Base-by-base conservation (phyloP, 2,113 vertebrate genomes). In the Anser brachyrhynchus region DNA sequence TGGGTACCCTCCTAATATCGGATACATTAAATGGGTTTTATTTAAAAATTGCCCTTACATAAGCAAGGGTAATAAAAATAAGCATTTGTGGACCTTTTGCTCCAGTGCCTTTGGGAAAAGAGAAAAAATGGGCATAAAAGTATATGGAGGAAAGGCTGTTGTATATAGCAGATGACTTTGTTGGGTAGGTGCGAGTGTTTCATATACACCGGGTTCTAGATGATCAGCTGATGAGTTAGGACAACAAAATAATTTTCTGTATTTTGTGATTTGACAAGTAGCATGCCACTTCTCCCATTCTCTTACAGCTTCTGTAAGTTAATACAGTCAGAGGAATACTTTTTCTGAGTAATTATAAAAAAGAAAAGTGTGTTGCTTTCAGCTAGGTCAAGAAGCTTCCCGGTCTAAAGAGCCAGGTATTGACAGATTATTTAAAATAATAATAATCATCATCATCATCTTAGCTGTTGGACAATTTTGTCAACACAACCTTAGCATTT, bases 1-100 rank as follows among this genome's bases (percentile, higher is more conserved):
- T 64, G 43, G 66, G 44, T 16, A 1, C 4, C 0, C 10, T 49
- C 21, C 39, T 54, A 0, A 20, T 0, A 0, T 2, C 33, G 57
- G 79, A 44, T 59, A 13, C 22, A 1, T 6, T 3, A 41, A 51
- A 78, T 10, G 57, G 41, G 23, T 61, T 51, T 51, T 10, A 46
- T 21, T 11, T 46, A 46, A 46, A 46, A 19, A 46, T 46, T 10
- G 5, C 46, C 19, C 46, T 46, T 46, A 46, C 10, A 20, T 21
- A 46, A 10, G 6, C 6, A 35, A 90, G 39, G 26, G 59, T 31
- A 49, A 3, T 4, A 19, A 72, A 11, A 8, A 9, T 3, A 64
- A 51, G 6, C 9, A 5, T 59, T 70, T 84, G 51, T 41, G 83
- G 77, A 78, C 58, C 37, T 71, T 52, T 67, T 75, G 58, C 52